Percentiles rank a stretch among this genome's conserved stretches.
Evolutionary conservation across 1,140 invertebrate genomes (phyloP).

Genomic region (Panulirus ornatus): DNA sequence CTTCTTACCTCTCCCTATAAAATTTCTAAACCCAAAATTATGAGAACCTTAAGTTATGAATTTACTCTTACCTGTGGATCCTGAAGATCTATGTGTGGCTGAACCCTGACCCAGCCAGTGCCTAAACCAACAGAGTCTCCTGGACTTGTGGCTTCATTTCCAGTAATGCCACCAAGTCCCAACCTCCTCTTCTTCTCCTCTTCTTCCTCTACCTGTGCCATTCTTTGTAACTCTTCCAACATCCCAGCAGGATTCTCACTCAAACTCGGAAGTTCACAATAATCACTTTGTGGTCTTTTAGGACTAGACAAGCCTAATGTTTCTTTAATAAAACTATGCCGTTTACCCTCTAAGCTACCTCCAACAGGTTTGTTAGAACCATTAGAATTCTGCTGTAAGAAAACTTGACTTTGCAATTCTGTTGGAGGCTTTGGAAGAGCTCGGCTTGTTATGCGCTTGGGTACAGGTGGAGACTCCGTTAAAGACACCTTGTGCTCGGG

Average conservation of each 20-base stretch:
- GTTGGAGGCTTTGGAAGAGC: conserved; percentile 62
- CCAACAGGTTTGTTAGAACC: conserved; percentile 49
- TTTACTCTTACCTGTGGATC: conserved; percentile 65
- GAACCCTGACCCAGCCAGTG: conserved; percentile 70
- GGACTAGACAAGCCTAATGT: conserved; percentile 38
- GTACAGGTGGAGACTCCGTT: conserved; percentile 59
- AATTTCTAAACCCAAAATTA: too few species aligned
- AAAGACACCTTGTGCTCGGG: conserved; percentile 60
- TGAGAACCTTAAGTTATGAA: too few species aligned
- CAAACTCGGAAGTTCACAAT: conserved; percentile 51
- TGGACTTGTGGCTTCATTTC: conserved; percentile 55
- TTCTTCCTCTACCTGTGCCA: conserved; percentile 71
- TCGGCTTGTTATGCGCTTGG: conserved; percentile 68
- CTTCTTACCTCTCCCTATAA: too few species aligned
- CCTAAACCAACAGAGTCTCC: conserved; percentile 61
- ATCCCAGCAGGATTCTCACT: conserved; percentile 56
- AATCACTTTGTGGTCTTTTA: conserved; percentile 54
- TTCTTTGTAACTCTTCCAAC: conserved; percentile 64
- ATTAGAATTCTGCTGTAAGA: conserved; percentile 8
- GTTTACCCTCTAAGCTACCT: conserved; percentile 47
- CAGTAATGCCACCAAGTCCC: not conserved
- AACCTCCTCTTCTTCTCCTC: conserved; percentile 49
- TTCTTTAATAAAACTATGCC: conserved; percentile 55
- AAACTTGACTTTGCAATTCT: not conserved
- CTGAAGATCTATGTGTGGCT: conserved; percentile 63